Conservation (phyloP, 2,113 vertebrate species). For the Heloderma charlesbogerti region DNA sequence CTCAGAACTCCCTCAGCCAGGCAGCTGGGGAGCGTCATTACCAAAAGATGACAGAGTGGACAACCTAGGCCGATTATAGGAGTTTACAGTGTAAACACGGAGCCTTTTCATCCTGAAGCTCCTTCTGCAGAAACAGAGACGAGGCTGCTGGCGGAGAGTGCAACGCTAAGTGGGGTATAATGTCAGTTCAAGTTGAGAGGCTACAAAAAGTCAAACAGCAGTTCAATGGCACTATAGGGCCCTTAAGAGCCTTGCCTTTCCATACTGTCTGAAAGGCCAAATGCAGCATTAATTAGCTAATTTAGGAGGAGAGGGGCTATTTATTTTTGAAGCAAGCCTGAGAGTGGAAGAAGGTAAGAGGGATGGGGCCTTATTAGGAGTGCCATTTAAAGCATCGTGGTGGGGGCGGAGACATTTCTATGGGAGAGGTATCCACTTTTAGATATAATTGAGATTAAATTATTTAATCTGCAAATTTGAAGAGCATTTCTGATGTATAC, state of each 20-base stretch:
- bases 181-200: slow-evolving; percentile 17
- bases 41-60: not conserved
- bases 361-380: not conserved
- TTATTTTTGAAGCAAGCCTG: slow-evolving; percentile 33
- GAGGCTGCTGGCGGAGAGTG: not conserved
- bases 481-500: not conserved
- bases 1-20: slow-evolving; percentile 38
- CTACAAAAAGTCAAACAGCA: slow-evolving; percentile 40
- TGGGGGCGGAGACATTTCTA: not conserved
- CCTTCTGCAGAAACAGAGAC: not conserved
- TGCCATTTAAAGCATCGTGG: not conserved
- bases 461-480: not conserved
- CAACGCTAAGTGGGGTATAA: not conserved
- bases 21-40: slow-evolving; percentile 50
- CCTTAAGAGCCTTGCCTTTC: slow-evolving; percentile 41
- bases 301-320: slow-evolving; percentile 11
- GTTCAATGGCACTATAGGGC: slow-evolving; percentile 1
- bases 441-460: not conserved
- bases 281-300: not conserved
- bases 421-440: too few relatives aligned
- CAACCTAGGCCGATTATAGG: slow-evolving; percentile 30
- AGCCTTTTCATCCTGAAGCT: slow-evolving; percentile 37
- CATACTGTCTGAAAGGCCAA: slow-evolving; percentile 13
- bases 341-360: not conserved
- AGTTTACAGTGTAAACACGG: slow-evolving; percentile 6